Percentiles rank a stretch among this genome's conserved stretches.
These are phyloP conservation scores for Aplidium turbinatum DNA, from an alignment of 23 tunicate genomes.

Conservation along the genomic window DNA sequence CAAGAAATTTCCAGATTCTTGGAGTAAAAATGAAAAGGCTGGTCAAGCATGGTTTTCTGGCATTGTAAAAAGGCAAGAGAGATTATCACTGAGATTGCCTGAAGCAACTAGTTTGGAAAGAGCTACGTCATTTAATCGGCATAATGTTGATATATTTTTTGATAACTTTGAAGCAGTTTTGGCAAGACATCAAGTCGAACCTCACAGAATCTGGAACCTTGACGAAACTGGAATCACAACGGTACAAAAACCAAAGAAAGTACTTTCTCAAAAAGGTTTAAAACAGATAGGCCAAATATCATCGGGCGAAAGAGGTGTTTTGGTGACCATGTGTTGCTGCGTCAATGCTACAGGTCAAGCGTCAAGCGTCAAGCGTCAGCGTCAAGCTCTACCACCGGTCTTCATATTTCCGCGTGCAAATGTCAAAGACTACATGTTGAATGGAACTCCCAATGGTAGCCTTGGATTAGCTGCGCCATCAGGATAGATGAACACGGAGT, in stretches of 20 bases:
- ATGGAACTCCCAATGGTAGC: slow-evolving; percentile 29
- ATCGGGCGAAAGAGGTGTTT: slow-evolving; percentile 31
- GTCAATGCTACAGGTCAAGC: slow-evolving; percentile 42
- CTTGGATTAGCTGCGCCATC: slow-evolving; percentile 29
- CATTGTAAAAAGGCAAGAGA: slow-evolving; percentile 7
- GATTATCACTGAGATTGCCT: slow-evolving; percentile 22
- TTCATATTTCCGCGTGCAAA: slow-evolving; percentile 44
- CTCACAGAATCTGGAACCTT: slow-evolving; percentile 48
- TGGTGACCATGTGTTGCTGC: slow-evolving; percentile 51
- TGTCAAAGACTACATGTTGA: slow-evolving; percentile 15
- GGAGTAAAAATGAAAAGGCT: slow-evolving; percentile 19
- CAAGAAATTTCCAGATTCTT: slow-evolving; percentile 22
- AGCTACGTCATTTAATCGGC: slow-evolving; percentile 27
- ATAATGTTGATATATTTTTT: slow-evolving; percentile 30
- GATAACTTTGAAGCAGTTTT: slow-evolving; percentile 18
- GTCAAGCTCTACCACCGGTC: slow-evolving; percentile 28
- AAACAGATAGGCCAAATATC: slow-evolving; percentile 53
- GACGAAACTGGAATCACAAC: slow-evolving; percentile 55
- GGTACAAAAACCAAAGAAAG: slow-evolving; percentile 29
- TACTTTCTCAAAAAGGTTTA: slow-evolving; percentile 34
- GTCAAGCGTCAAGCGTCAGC: no score
- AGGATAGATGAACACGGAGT: slow-evolving; percentile 40
- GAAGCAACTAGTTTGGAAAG: slow-evolving; percentile 47
- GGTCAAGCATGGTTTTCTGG: slow-evolving; percentile 47
- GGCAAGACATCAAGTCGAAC: not conserved